Evolutionary conservation across 2,797 vertebrate species (phyloP), one percentile per base, ranked within the genome.

Genomic region (Molossus molossus): DNA sequence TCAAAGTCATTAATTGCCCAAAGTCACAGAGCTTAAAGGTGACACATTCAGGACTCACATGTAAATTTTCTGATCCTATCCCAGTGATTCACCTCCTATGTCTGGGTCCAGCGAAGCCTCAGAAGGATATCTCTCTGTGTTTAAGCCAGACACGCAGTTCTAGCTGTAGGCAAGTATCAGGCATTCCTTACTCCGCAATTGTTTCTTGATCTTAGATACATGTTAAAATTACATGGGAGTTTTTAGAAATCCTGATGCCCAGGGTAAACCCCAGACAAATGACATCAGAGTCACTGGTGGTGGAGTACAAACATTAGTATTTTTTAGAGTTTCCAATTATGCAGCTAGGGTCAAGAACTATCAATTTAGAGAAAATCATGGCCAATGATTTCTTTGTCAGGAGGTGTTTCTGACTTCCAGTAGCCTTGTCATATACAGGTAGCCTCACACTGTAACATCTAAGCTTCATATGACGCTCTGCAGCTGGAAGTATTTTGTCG

Each of bases 401-500:
- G 73, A 96, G 62, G 6, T 82, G 1, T 64, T 94, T 73, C 72
- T 90, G 50, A 93, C 67, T 96, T 33, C 25, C 11, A 73, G 4
- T 80, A 53, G 23, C 69, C 37, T 95, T 96, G 37, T 83, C 70
- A 87, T 48, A 14, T 17, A 73, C 14, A 45, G 37, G 45, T 40
- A 93, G 11, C 23, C 27, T 90, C 12, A 65, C 45, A 55, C 80
- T 94, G n/a, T 60, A 80, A 80, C 33, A 67, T 64, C 57, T 88
- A 86, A 87, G 23, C 62, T 95, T 96, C 7, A 72, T 21, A 60
- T 84, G n/a, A 57, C 94, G 50, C 13, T 94, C 85, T 79, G 37
- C 58, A 62, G 18, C 25, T 73, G 70, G 25, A 64, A 92, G 64
- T 75, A 60, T 11, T 67, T 86, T 95, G 14, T 83, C n/a, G 57